Base-by-base conservation (phyloP, 1,140 invertebrate genomes). In the Hyposmocoma kahamanoa region DNA sequence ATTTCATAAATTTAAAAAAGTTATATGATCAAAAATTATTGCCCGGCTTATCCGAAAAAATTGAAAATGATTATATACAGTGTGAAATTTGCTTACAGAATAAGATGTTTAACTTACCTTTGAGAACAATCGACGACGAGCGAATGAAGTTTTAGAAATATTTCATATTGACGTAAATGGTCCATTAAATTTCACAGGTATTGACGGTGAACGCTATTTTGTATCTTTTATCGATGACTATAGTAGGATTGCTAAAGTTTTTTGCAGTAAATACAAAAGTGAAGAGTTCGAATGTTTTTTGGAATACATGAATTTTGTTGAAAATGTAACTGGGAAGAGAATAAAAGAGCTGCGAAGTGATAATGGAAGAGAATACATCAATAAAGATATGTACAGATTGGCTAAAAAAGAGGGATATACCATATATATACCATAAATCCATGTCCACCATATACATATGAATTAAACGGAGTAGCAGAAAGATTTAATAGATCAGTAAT, bases 111-210 rank as follows among this genome's bases (percentile, higher is more conserved):
- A 63, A 66, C 54, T 43, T 82, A 63, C 71, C 72, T 45, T 82
- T 84, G 32, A 77, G 55, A 82, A 83, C 59, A 72, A 71, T 58
- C 60, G 66, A 63, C 56, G 1, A 13, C 70, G 59, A 39, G 46
- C 66, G 42, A 61, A 42, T 15, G 62, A 70, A 22, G 63, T 69
- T 38, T 56, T 79, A 44, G 60, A 80, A 61, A 46, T 73, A 36
- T 50, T 78, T 43, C 70, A 80, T 56, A 75, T 68, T 26, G 68
- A 80, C 67, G 60, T 73, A 26, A 74, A 74, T 54, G 75, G 75
- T 2, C 72, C 68, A 26, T 65, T 73, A 48, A 43, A 55, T 19
- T 77, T 67, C 50, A 55, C 43, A 48, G 69, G 69, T 39, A 61
- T 59, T 67, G 42, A 50, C 18, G 73, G 65, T 3, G 60, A 70